phyloP scores from a whole-genome alignment of 2,888 invertebrate species.

The Cantharis rufa region DNA sequence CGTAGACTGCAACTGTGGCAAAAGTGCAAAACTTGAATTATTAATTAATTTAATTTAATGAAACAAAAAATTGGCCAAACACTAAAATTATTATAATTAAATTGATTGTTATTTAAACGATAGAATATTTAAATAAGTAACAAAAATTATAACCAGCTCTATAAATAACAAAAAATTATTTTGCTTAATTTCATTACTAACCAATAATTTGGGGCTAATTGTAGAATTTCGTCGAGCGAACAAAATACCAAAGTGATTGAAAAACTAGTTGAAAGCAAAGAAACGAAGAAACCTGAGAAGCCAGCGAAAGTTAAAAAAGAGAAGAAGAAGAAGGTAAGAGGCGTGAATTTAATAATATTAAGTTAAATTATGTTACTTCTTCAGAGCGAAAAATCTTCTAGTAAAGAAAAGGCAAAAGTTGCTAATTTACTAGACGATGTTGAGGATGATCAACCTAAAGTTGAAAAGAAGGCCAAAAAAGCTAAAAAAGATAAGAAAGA shows the following conservation, averaged over 20 bases:
- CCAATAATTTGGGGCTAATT: constrained; percentile 27
- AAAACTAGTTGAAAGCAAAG: constrained; percentile 39
- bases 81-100: not conserved
- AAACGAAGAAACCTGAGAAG: constrained; percentile 35
- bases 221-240: constrained; percentile 21
- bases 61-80: too few species aligned
- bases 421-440: constrained; percentile 6
- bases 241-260: constrained; percentile 38
- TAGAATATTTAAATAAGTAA: not conserved
- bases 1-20: too few species aligned
- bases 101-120: not conserved
- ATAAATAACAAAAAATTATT: not conserved
- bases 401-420: constrained; percentile 1
- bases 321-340: constrained; percentile 52
- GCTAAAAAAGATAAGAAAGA: constrained; percentile 45
- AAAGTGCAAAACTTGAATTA: too few species aligned
- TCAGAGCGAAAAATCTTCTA: constrained; percentile 15
- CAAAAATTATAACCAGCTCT: not conserved
- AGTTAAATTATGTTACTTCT: constrained; percentile 5
- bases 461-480: constrained; percentile 38
- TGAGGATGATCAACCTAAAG: constrained; percentile 2
- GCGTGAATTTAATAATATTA: constrained; percentile 55
- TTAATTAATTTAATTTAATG: too few species aligned
- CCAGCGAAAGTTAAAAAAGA: constrained; percentile 53
- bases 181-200: constrained; percentile 18